phyloP scores from a whole-genome alignment of 2,888 invertebrate species.

The Nebria brevicollis region DNA sequence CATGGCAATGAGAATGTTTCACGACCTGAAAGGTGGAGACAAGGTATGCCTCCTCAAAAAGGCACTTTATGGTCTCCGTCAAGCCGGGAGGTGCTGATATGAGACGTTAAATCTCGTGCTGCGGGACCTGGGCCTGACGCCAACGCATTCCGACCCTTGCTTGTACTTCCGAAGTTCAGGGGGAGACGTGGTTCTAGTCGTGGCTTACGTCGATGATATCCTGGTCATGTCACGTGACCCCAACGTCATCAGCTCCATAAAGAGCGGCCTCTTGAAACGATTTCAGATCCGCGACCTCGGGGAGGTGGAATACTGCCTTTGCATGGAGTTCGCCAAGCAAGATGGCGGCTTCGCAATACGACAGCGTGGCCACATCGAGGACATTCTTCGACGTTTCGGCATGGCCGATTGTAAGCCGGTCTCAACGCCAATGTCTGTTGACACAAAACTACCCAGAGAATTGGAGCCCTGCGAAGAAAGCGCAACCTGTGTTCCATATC shows the following conservation, averaged over 20 bases:
- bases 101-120: slow-evolving; percentile 18
- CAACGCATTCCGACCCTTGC: neutral
- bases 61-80: slow-evolving; percentile 49
- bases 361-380: too few species aligned
- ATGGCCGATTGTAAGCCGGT: too few species aligned
- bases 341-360: neutral
- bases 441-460: too few species aligned
- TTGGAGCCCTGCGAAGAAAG: too few species aligned
- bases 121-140: neutral
- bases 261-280: neutral
- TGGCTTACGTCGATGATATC: slow-evolving; percentile 47
- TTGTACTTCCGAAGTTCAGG: neutral
- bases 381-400: too few species aligned
- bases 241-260: slow-evolving; percentile 43
- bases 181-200: slow-evolving; percentile 29
- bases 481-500: too few species aligned
- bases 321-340: neutral
- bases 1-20: neutral
- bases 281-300: neutral
- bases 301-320: neutral
- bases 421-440: too few species aligned
- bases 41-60: slow-evolving; percentile 10
- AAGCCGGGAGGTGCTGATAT: slow-evolving; percentile 47
- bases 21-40: neutral
- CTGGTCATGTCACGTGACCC: slow-evolving; percentile 45